Conservation (phyloP, 1,140 invertebrate genomes). For the Lucilia sericata region DNA sequence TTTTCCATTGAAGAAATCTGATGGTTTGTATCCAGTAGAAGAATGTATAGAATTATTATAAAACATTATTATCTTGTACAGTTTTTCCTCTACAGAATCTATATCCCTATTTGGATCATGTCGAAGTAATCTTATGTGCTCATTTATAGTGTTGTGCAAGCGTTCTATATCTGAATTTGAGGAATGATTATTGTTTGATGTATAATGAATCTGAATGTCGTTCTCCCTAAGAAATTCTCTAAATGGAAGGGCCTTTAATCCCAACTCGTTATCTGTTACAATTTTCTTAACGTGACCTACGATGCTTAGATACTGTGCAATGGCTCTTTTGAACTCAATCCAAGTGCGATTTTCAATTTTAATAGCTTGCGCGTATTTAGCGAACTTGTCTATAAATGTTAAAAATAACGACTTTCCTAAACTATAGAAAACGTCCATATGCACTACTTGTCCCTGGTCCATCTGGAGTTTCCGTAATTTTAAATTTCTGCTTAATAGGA, state of each 20-base stretch:
- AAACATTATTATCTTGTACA: background rate
- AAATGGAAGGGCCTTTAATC: background rate
- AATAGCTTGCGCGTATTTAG: background rate
- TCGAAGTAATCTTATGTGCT: constrained; percentile 34
- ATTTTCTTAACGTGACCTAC: background rate
- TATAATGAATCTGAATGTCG: constrained; percentile 36
- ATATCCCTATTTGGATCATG: constrained; percentile 14
- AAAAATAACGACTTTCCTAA: background rate
- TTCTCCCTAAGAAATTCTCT: constrained; percentile 7
- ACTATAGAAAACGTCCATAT: background rate
- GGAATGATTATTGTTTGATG: constrained; percentile 35
- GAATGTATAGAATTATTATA: no score
- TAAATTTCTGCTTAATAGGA: background rate
- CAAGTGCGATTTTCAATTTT: background rate
- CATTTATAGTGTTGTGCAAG: constrained; percentile 41
- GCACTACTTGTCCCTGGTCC: background rate
- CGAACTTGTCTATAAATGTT: background rate
- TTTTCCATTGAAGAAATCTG: background rate
- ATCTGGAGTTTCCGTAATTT: background rate
- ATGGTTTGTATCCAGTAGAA: no score
- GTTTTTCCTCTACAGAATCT: constrained; percentile 38
- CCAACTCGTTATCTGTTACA: background rate
- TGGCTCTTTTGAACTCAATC: background rate
- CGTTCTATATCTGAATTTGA: constrained; percentile 40
- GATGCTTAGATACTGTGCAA: constrained; percentile 25